phyloP scores from a whole-genome alignment of 1,140 invertebrate species.

The Drosophila tani region DNA sequence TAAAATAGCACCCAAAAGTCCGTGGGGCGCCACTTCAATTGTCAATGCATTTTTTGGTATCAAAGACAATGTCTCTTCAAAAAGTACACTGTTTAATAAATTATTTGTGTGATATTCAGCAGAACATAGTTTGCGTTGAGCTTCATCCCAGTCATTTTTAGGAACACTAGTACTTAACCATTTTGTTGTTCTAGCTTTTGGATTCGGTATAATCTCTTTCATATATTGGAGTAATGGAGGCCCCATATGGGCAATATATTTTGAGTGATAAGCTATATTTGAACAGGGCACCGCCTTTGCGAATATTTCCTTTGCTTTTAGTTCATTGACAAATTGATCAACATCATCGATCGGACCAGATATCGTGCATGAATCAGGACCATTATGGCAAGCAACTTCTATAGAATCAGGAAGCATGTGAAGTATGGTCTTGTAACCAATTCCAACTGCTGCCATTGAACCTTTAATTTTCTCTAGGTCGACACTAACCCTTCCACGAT shows the following conservation, averaged over 20 bases:
- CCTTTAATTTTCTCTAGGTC: slow-evolving; percentile 91
- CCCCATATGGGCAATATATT: slow-evolving; percentile 91
- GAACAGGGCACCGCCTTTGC: slow-evolving; percentile 92
- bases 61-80: slow-evolving; percentile 92
- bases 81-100: slow-evolving; percentile 92
- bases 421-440: slow-evolving; percentile 88
- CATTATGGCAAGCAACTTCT: slow-evolving; percentile 95
- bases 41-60: slow-evolving; percentile 93
- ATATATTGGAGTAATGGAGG: slow-evolving; percentile 90
- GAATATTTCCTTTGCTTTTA: slow-evolving; percentile 91
- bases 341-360: slow-evolving; percentile 92
- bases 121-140: slow-evolving; percentile 90
- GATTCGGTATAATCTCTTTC: slow-evolving; percentile 88
- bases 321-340: slow-evolving; percentile 88
- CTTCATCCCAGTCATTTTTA: slow-evolving; percentile 90
- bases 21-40: slow-evolving; percentile 94
- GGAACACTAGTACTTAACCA: slow-evolving; percentile 96
- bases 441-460: slow-evolving; percentile 93
- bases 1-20: slow-evolving; percentile 90
- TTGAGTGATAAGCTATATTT: slow-evolving; percentile 94
- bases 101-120: slow-evolving; percentile 98
- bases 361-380: slow-evolving; percentile 93
- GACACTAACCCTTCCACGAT: slow-evolving; percentile 92
- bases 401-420: slow-evolving; percentile 88
- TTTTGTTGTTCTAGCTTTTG: slow-evolving; percentile 89